phyloP scores from a whole-genome alignment of 2,797 vertebrate genomes.

The Diplodus sargus region DNA sequence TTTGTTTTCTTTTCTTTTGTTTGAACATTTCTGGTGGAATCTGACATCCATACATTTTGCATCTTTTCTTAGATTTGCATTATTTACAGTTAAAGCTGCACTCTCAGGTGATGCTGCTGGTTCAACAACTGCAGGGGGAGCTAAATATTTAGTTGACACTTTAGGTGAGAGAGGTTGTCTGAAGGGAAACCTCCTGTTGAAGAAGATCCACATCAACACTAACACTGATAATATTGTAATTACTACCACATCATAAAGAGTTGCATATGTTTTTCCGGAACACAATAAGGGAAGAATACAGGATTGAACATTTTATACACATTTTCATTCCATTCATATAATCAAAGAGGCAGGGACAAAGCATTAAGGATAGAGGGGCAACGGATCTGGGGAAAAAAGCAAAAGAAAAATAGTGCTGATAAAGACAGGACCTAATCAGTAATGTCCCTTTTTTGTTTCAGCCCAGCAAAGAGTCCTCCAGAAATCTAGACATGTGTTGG shows the following conservation, averaged over 20 bases:
- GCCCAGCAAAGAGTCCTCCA: slow-evolving; percentile 65
- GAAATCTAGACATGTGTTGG: slow-evolving; percentile 44
- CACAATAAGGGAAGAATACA: too few relatives aligned
- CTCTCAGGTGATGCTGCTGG: too few relatives aligned
- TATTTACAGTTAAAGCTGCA: too few relatives aligned
- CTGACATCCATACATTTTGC: background rate
- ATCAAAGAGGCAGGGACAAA: too few relatives aligned
- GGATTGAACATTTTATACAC: too few relatives aligned
- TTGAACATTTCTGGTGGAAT: too few relatives aligned
- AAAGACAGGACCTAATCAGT: background rate
- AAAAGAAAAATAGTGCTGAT: background rate
- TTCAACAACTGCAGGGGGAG: too few relatives aligned
- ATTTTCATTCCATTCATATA: background rate
- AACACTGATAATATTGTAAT: background rate
- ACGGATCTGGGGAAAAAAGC: background rate
- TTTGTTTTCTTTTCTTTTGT: too few relatives aligned
- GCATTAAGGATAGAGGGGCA: background rate
- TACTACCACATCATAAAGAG: background rate
- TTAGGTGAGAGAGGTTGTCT: background rate
- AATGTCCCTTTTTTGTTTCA: slow-evolving; percentile 4
- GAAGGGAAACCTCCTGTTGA: background rate
- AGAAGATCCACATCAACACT: background rate
- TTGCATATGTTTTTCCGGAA: background rate
- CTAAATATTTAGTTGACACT: background rate
- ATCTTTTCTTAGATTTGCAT: background rate